phyloP scores from a whole-genome alignment of 2,113 vertebrate genomes.

The Lucifuga dentata region DNA sequence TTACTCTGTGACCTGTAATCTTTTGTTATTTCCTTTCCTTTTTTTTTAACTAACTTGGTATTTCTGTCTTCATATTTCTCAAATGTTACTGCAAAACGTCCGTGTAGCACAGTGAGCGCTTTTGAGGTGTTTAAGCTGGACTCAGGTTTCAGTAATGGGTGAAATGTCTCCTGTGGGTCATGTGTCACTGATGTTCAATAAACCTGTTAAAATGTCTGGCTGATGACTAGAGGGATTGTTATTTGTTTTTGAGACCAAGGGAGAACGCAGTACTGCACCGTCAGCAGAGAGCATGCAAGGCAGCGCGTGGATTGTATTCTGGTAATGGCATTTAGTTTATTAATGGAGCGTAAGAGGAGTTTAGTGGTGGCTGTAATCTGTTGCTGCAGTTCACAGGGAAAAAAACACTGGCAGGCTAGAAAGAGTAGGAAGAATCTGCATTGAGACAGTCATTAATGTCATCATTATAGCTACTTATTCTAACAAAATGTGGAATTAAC shows the following conservation, averaged over 20 bases:
- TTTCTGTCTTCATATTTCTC: background rate
- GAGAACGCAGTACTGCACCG: conserved; percentile 24
- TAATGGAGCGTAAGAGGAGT: conserved; percentile 13
- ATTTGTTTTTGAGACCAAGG: background rate
- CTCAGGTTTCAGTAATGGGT: conserved; percentile 14
- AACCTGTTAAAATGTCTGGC: conserved; percentile 36
- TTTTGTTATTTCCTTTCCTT: background rate
- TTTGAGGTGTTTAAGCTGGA: background rate
- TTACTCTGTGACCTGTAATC: background rate
- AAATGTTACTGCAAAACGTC: conserved; percentile 9
- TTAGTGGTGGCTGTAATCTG: conserved; percentile 37
- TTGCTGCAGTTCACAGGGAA: conserved; percentile 23
- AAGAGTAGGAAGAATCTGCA: conserved; percentile 17
- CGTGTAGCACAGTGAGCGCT: too few relatives aligned
- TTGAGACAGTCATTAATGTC: conserved; percentile 4
- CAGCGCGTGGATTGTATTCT: conserved; percentile 18
- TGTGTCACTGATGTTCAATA: conserved; percentile 56
- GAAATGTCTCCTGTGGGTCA: background rate
- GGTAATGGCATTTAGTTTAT: conserved; percentile 40
- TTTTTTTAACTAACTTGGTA: background rate
- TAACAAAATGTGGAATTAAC: conserved; percentile 12
- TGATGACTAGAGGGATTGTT: conserved; percentile 6
- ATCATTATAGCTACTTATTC: conserved; percentile 1
- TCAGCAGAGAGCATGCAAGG: conserved; percentile 52
- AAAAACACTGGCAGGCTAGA: conserved; percentile 7